These are phyloP conservation scores for Euwallacea similis DNA, from an alignment of 1,140 invertebrate species.

Conservation along the genomic window DNA sequence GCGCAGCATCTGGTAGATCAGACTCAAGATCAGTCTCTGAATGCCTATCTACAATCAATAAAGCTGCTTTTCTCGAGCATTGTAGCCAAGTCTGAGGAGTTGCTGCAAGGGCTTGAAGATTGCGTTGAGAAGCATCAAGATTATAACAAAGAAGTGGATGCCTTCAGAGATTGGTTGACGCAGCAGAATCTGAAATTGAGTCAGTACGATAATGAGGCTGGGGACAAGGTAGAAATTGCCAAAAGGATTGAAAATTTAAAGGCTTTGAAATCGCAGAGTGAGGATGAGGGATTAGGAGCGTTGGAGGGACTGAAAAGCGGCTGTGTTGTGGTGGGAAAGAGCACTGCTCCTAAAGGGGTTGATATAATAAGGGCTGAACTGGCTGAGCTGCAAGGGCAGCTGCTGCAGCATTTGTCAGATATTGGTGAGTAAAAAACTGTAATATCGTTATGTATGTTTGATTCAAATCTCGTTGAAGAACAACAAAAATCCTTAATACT, in stretches of 20 bases:
- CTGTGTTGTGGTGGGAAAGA: constrained; percentile 71
- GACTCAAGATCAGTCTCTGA: constrained; percentile 83
- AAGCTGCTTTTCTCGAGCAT: constrained; percentile 88
- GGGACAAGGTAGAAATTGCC: constrained; percentile 78
- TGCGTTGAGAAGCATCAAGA: constrained; percentile 85
- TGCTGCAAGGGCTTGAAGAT: constrained; percentile 81
- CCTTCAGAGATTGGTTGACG: constrained; percentile 78
- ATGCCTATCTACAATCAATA: constrained; percentile 85
- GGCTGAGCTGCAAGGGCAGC: constrained; percentile 65
- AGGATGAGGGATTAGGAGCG: constrained; percentile 71
- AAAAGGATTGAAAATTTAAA: constrained; percentile 71
- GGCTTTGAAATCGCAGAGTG: constrained; percentile 69
- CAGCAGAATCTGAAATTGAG: constrained; percentile 75
- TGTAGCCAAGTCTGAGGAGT: constrained; percentile 81
- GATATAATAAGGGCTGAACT: constrained; percentile 75
- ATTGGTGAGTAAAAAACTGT: constrained; percentile 56
- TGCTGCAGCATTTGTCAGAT: constrained; percentile 66
- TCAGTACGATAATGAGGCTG: constrained; percentile 75
- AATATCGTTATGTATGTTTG: neutral
- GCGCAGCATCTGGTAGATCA: constrained; percentile 87
- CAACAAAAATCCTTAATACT: no score
- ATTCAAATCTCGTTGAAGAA: no score
- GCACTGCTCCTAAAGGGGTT: constrained; percentile 78
- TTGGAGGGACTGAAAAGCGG: constrained; percentile 70
- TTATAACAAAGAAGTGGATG: constrained; percentile 70